Base-by-base conservation (phyloP, 1,140 invertebrate genomes). In the Papilio aristodemus region DNA sequence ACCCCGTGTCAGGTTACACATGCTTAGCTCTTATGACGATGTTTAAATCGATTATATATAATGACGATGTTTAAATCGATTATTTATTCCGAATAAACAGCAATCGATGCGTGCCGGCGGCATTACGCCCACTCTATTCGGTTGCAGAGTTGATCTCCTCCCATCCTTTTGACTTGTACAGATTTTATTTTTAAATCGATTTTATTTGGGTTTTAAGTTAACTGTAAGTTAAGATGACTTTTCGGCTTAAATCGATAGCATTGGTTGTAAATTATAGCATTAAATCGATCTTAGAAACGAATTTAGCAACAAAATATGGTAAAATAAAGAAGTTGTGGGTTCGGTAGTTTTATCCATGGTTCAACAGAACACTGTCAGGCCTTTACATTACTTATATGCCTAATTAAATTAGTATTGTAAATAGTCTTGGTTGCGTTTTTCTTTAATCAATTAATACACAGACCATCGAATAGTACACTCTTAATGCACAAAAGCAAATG, bases 11-110 rank as follows among this genome's bases (percentile, higher is more conserved):
- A 39, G 71, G 80, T 86, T 88, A 85, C 83, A 73, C 19, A 62
- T 54, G 32, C 67, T 69, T 71, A 75, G 69, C 70, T 64, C 70
- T 72, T 77, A 79, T 76, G 75, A 78, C 72, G 59, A 74, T 66
- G 72, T 75, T 83, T 83, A 84, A 85, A 86, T 87, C 81, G 83
- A 81, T 83, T 83, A 87, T 87, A 86, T 87, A 87, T 87, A 76
- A 50, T 75, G 71, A 77, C 71, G 71, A 69, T 71, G 38, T 22
- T 82, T 83, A 84, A 86, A 86, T 88, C 82, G 83, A 81, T 83
- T 83, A 88, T 88, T 88, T 88, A 88, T 88, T 77, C 81, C 68
- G 64, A 77, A 79, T 70, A 63, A 54, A 41, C 67, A 50, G 72
- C 71, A 78, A 80, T 79, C 77, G 79, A 83, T 76, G 74, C 71